phyloP scores from a whole-genome alignment of 2,888 invertebrate genomes.

The Matsumyia berberina region DNA sequence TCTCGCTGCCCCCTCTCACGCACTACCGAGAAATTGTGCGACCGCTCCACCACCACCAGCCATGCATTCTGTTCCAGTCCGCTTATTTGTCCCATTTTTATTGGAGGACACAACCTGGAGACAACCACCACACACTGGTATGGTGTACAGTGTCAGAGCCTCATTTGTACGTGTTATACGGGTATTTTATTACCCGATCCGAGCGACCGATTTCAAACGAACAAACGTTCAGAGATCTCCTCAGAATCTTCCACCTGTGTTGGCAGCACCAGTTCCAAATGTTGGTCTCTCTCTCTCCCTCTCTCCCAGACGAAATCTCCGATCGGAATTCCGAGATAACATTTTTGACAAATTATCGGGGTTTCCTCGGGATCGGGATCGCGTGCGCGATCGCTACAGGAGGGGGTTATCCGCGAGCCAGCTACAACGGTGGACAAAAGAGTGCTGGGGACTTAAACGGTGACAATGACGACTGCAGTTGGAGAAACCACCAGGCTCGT shows the following conservation, averaged over 20 bases:
- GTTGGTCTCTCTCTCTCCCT: too few species aligned
- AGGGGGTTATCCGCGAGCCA: slow-evolving; percentile 25
- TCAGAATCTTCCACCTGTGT: slow-evolving; percentile 72
- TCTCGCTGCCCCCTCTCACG: slow-evolving; percentile 31
- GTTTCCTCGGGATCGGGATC: slow-evolving; percentile 73
- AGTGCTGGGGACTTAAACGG: slow-evolving; percentile 39
- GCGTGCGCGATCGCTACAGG: slow-evolving; percentile 68
- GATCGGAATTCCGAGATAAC: slow-evolving; percentile 71
- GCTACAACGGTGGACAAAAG: slow-evolving; percentile 37
- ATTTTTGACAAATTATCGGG: slow-evolving; percentile 76
- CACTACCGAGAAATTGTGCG: slow-evolving; percentile 42
- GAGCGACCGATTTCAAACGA: slow-evolving; percentile 74
- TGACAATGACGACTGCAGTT: slow-evolving; percentile 68
- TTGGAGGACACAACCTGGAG: slow-evolving; percentile 33
- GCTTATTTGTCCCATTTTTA: slow-evolving; percentile 69
- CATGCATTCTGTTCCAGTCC: slow-evolving; percentile 17
- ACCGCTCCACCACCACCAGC: slow-evolving; percentile 9
- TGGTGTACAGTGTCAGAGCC: slow-evolving; percentile 61
- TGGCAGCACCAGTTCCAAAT: slow-evolving; percentile 67
- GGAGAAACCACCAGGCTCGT: slow-evolving; percentile 55
- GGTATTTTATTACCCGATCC: slow-evolving; percentile 74
- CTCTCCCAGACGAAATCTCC: slow-evolving; percentile 56
- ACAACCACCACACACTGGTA: slow-evolving; percentile 31
- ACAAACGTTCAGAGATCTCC: slow-evolving; percentile 63
- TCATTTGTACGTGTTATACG: slow-evolving; percentile 76